Percentiles rank a stretch among this genome's conserved stretches.
phyloP scores from a whole-genome alignment of 2,797 vertebrate species.

The Alectoris magna region DNA sequence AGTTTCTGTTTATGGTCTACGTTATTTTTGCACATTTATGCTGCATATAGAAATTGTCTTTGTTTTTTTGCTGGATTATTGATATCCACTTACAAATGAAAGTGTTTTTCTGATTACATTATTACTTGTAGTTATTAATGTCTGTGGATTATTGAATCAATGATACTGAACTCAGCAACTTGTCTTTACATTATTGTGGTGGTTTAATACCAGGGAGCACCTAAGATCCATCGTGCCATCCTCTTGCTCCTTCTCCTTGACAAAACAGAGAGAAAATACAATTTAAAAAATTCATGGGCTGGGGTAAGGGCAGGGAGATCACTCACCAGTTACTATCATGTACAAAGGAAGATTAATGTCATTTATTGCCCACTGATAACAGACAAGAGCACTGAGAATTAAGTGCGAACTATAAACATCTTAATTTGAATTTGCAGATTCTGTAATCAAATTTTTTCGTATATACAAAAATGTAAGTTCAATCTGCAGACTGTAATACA shows the following conservation, averaged over 20 bases:
- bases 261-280: neutral
- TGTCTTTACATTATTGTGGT: neutral
- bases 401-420: too few species aligned
- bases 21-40: constrained; percentile 18
- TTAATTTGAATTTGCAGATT: too few species aligned
- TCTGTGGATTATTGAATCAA: constrained; percentile 6
- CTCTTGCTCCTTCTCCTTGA: neutral
- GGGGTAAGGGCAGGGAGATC: too few species aligned
- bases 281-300: neutral
- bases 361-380: too few species aligned
- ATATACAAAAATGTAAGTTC: too few species aligned
- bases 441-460: too few species aligned
- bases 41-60: neutral
- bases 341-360: too few species aligned
- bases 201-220: neutral
- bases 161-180: neutral
- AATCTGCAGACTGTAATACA: too few species aligned
- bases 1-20: neutral
- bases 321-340: too few species aligned
- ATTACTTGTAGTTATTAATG: neutral
- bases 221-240: neutral
- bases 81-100: neutral
- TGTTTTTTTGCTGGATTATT: neutral
- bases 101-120: neutral
- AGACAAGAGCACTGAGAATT: too few species aligned